phyloP scores from a whole-genome alignment of 2,113 vertebrate genomes.

The Lipophrys pholis region DNA sequence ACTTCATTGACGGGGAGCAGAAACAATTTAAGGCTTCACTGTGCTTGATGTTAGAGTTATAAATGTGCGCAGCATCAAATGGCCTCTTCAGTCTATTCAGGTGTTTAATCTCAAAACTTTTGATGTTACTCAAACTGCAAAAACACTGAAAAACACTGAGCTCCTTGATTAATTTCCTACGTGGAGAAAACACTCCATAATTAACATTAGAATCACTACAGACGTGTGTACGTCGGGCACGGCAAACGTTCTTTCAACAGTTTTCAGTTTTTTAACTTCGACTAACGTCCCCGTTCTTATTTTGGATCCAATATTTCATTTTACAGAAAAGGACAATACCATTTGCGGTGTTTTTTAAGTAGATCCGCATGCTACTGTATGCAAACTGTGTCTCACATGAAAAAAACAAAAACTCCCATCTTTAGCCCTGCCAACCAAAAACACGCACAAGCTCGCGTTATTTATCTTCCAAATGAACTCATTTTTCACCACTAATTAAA shows the following conservation, averaged over 20 bases:
- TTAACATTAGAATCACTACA: slow-evolving; percentile 6
- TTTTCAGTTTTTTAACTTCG: too few relatives aligned
- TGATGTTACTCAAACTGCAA: neutral
- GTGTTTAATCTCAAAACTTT: neutral
- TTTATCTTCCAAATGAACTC: slow-evolving; percentile 84
- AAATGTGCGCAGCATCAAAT: neutral
- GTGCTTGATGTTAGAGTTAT: neutral
- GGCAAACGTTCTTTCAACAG: neutral
- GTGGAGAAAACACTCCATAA: neutral
- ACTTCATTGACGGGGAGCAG: neutral
- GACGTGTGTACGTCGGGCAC: neutral
- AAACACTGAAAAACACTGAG: neutral
- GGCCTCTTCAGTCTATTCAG: neutral
- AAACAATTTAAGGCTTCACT: slow-evolving; percentile 20
- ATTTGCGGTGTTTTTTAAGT: too few relatives aligned
- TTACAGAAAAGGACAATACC: too few relatives aligned
- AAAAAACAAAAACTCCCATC: slow-evolving; percentile 33
- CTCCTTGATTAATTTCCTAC: neutral
- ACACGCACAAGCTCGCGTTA: slow-evolving; percentile 72
- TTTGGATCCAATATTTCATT: too few relatives aligned
- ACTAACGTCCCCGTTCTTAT: too few relatives aligned
- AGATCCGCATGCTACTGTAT: neutral
- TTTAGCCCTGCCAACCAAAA: slow-evolving; percentile 74
- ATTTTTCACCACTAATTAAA: slow-evolving; percentile 85
- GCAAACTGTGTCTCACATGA: slow-evolving; percentile 38